Evolutionary conservation across 2,888 invertebrate genomes (phyloP).

Genomic region (Scaptomyza polygonia): DNA sequence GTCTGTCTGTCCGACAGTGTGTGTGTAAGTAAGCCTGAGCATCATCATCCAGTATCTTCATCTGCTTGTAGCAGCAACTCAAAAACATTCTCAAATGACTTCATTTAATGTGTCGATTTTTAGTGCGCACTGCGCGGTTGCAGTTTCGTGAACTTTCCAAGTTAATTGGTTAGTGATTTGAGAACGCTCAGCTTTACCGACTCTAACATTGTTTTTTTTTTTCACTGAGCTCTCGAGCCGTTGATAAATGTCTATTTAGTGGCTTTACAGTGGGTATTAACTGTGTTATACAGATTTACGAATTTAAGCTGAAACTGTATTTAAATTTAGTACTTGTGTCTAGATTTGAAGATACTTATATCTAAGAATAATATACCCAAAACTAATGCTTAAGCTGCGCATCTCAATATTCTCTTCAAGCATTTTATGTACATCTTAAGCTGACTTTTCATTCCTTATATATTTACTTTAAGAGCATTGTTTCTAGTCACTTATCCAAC

Average conservation of each 20-base stretch:
- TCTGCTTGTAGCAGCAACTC: constrained; percentile 44
- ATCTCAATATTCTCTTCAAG: too few relatives aligned
- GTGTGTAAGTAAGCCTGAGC: constrained; percentile 16
- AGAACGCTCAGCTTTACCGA: constrained; percentile 46
- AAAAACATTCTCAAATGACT: constrained; percentile 73
- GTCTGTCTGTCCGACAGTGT: constrained; percentile 14
- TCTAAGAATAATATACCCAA: too few relatives aligned
- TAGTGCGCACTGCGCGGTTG: constrained; percentile 70
- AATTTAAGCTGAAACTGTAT: not conserved
- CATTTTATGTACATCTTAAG: too few relatives aligned
- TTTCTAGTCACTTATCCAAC: too few relatives aligned
- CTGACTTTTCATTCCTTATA: too few relatives aligned
- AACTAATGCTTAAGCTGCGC: too few relatives aligned
- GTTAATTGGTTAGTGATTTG: constrained; percentile 76
- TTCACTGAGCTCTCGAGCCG: constrained; percentile 13
- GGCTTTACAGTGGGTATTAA: constrained; percentile 20
- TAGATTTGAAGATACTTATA: too few relatives aligned
- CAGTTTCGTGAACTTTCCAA: constrained; percentile 71
- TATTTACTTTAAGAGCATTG: too few relatives aligned
- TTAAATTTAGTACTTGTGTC: not conserved
- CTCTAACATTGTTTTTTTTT: constrained; percentile 41
- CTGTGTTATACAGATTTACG: not conserved
- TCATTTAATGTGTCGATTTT: constrained; percentile 78
- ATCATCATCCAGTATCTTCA: constrained; percentile 43
- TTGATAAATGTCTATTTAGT: constrained; percentile 39